These are phyloP conservation scores for Papilio polytes DNA, from an alignment of 1,140 invertebrate species.

Conservation along the genomic window DNA sequence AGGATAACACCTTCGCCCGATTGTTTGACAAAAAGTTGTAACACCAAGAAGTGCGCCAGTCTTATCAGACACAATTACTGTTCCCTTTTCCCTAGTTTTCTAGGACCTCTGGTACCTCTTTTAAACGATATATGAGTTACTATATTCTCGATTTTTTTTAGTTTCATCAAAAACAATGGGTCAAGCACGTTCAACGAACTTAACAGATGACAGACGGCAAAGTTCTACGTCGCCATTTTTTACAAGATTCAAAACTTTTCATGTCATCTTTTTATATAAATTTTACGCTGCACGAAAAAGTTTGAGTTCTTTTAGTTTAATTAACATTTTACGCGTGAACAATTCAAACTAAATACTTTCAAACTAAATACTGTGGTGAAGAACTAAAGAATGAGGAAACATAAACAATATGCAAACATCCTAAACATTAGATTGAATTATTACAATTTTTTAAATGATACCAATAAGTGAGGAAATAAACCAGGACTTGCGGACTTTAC, in stretches of 20 bases:
- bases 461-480: too few species aligned
- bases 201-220: background rate
- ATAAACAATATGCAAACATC: too few species aligned
- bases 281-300: background rate
- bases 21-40: background rate
- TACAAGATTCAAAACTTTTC: background rate
- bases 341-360: background rate
- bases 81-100: too few species aligned
- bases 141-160: background rate
- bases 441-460: too few species aligned
- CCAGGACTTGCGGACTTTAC: too few species aligned
- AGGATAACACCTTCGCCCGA: background rate
- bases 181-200: background rate
- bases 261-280: background rate
- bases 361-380: background rate
- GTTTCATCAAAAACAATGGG: conserved; percentile 2
- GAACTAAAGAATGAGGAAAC: too few species aligned
- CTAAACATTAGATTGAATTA: too few species aligned
- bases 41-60: background rate
- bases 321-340: background rate
- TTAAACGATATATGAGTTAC: background rate
- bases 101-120: background rate
- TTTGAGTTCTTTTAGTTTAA: background rate
- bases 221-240: background rate
- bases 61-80: too few species aligned